These are phyloP conservation scores for Lasaia peninsularis DNA, from an alignment of 1,140 invertebrate genomes.

Conservation along the genomic window DNA sequence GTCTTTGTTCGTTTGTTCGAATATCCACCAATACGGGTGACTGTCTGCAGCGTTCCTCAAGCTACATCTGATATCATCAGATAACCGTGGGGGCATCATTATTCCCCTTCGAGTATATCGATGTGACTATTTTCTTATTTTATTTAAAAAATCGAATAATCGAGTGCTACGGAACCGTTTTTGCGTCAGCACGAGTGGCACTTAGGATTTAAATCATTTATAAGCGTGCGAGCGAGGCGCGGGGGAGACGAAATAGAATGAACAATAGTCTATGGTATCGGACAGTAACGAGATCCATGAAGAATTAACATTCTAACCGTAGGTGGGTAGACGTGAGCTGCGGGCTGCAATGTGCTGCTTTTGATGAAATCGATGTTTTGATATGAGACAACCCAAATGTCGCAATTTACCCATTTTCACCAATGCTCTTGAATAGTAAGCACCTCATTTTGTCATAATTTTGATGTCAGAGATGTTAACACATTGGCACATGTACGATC, in stretches of 20 bases:
- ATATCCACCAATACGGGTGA: too few species aligned
- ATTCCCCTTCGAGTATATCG: too few species aligned
- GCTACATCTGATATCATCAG: too few species aligned
- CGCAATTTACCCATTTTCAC: slow-evolving; percentile 38
- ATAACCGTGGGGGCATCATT: too few species aligned
- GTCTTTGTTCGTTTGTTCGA: too few species aligned
- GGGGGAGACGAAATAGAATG: slow-evolving; percentile 38
- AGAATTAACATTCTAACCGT: slow-evolving; percentile 69
- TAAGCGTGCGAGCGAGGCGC: slow-evolving; percentile 27
- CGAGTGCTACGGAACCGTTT: too few species aligned
- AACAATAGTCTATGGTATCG: slow-evolving; percentile 15
- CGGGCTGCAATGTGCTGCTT: slow-evolving; percentile 46
- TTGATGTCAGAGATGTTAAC: slow-evolving; percentile 1
- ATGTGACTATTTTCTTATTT: too few species aligned
- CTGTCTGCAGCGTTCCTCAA: too few species aligned
- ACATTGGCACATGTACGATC: too few species aligned
- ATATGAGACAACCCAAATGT: slow-evolving; percentile 41
- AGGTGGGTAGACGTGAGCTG: slow-evolving; percentile 61
- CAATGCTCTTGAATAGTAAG: slow-evolving; percentile 31
- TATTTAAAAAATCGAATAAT: too few species aligned
- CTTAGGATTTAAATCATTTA: too few species aligned
- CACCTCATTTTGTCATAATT: slow-evolving; percentile 31
- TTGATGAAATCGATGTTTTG: slow-evolving; percentile 46
- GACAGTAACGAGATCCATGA: slow-evolving; percentile 37
- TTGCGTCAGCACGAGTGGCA: too few species aligned